Base-by-base conservation (phyloP, 2,113 vertebrate genomes). In the Psittacus erithacus region DNA sequence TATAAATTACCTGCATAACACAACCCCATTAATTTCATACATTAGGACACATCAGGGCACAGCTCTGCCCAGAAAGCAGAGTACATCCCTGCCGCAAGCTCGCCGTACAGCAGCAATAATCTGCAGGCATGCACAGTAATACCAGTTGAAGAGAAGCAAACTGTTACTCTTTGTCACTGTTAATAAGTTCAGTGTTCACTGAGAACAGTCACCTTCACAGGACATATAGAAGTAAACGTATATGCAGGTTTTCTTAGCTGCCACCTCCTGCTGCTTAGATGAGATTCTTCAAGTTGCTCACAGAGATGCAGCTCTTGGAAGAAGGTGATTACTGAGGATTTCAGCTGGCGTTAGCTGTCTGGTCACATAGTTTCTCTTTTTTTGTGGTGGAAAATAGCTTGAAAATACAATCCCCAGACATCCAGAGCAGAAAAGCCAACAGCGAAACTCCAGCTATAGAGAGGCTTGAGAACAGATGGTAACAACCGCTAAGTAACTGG, bases 341-440 rank as follows among this genome's bases (percentile, higher is more conserved):
- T 86, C 20, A 25, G 60, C 47, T 91, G 64, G 39, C 38, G 9
- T 71, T 52, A 64, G 25, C 25, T 65, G 35, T 13, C 41, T 47
- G 69, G 46, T 62, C 1, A 1, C 4, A 2, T 10, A n/a, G 18
- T 7, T 8, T 13, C 29, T 44, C 24, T 16, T 6, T 31, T 24
- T 41, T 35, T 38, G 27, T 31, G 6, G 35, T 27, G 25, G 41
- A 77, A 53, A 84, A 57, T 13, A 60, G 35, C 41, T 93, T 57
- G 68, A 79, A 90, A 82, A 85, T 63, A 65, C 23, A 78, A 41
- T 10, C 9, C 13, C 19, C 47, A 47, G 35, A 74, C 9, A 44
- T 44, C 24, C 31, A 65, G 59, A 74, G 17, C 2, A 13, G 17
- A 91, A 69, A 75, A 60, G 4, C 0, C 5, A 65, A 53, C 39